Base-by-base conservation (phyloP, 2,113 vertebrate species). In the Austrofundulus limnaeus region DNA sequence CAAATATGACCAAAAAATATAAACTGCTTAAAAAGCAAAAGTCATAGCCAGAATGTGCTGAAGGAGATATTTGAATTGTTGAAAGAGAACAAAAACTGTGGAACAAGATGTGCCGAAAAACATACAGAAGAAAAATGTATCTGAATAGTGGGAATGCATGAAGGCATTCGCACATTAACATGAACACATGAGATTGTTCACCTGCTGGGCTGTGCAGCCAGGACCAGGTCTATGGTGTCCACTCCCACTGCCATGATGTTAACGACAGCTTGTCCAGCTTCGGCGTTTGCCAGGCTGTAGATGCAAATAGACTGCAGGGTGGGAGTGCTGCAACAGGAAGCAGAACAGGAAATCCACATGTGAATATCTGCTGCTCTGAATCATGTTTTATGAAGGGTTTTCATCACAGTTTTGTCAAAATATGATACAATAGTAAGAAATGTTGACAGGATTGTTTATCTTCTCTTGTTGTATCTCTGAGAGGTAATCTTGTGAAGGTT, bases 171-270 rank as follows among this genome's bases (percentile, higher is more conserved):
- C n/a, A n/a, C n/a, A 20, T 2, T n/a, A 7, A 5, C 1, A 34
- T 21, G 9, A 47, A 34, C 5, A 45, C 9, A 39, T 14, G 3
- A 13, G 23, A 23, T 9, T 43, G 43, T 31, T 89, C 61, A 98
- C 97, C 97, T 96, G 76, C 93, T 93, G 28, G 94, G 92, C 85
- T 98, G 97, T 17, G 94, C 94, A 48, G 95, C 93, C 88, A 99
- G 90, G 0, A 98, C 96, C 86, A 95, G 78, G 41, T 98, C 96
- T 19, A 99, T 98, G 37, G 95, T 96, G 88, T 98, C 96, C 81
- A 98, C 97, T 0, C 97, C 97, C 0, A 98, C 94, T 2, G 95
- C 95, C 96, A 99, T 98, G 83, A 99, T 98, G 54, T 95, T 97
- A 57, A 98, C 93, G 31, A 99, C 93, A 0, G 97, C 96, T 83